Percentiles rank a stretch among this genome's conserved stretches.
These are phyloP conservation scores for Tupaia tana DNA, from an alignment of 2,113 vertebrate species.

Conservation along the genomic window DNA sequence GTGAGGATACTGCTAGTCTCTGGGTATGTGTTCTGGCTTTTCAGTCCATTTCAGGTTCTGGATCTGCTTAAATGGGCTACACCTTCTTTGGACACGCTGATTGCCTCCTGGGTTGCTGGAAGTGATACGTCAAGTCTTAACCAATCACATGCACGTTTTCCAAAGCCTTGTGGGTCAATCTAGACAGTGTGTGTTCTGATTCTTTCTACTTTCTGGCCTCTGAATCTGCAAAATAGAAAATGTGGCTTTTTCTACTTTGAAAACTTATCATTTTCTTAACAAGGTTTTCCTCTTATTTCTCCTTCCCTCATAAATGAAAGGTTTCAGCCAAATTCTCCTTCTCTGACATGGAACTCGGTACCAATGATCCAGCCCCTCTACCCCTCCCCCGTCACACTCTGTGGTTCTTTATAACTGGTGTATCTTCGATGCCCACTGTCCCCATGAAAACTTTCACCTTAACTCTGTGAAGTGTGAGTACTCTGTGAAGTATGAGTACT, in stretches of 20 bases:
- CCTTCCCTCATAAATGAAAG: neutral
- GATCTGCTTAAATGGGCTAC: constrained; percentile 87
- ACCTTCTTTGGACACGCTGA: constrained; percentile 95
- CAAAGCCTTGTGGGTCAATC: constrained; percentile 95
- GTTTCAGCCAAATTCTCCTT: neutral
- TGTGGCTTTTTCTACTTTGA: neutral
- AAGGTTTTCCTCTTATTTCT: neutral
- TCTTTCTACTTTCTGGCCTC: constrained; percentile 93
- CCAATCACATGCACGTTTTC: constrained; percentile 96
- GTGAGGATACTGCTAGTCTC: constrained; percentile 93
- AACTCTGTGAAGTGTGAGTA: neutral
- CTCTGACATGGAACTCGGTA: neutral
- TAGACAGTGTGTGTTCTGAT: constrained; percentile 92
- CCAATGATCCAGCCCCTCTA: neutral
- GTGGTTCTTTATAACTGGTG: neutral
- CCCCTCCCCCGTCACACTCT: neutral
- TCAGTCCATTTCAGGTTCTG: constrained; percentile 87
- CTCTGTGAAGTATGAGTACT: neutral
- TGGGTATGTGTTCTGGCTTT: constrained; percentile 84
- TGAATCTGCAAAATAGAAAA: constrained; percentile 80
- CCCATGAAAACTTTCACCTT: neutral
- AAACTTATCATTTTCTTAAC: neutral
- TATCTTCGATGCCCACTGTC: neutral
- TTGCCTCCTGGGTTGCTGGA: constrained; percentile 95
- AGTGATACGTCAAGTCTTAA: constrained; percentile 95